Evolutionary conservation across 2,113 vertebrate genomes (phyloP).

Genomic region (Colossoma macropomum): DNA sequence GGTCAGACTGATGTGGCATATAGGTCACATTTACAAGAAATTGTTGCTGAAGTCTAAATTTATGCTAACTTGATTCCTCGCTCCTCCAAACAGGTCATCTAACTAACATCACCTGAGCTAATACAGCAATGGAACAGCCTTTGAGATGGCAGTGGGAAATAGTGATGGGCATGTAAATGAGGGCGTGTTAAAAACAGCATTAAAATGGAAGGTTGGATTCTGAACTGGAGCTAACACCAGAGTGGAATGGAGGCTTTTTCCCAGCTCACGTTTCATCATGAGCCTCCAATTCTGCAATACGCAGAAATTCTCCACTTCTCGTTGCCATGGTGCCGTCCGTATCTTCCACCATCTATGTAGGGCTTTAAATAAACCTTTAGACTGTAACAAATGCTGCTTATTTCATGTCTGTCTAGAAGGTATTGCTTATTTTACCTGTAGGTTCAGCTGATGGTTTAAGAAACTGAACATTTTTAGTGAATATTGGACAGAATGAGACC

Average conservation of each 20-base stretch:
- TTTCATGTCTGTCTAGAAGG: background rate
- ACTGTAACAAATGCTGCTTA: background rate
- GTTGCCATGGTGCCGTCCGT: background rate
- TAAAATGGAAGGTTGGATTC: background rate
- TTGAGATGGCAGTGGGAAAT: too few relatives aligned
- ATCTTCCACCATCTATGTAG: background rate
- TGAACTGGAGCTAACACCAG: background rate
- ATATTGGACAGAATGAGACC: background rate
- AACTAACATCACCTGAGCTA: too few relatives aligned
- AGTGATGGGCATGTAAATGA: too few relatives aligned
- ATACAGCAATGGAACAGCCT: too few relatives aligned
- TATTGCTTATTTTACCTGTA: background rate
- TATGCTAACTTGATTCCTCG: too few relatives aligned
- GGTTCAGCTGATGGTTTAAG: background rate
- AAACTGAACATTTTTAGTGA: background rate
- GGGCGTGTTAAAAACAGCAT: too few relatives aligned
- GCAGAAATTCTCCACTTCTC: background rate
- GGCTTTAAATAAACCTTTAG: background rate
- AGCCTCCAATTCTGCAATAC: background rate
- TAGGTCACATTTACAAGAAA: too few relatives aligned
- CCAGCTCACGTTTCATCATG: background rate
- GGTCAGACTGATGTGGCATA: too few relatives aligned
- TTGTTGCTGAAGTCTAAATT: too few relatives aligned
- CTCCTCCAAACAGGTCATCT: too few relatives aligned
- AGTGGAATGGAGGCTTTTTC: background rate